These are phyloP conservation scores for Antennarius striatus DNA, from an alignment of 2,113 vertebrate genomes.

Conservation along the genomic window DNA sequence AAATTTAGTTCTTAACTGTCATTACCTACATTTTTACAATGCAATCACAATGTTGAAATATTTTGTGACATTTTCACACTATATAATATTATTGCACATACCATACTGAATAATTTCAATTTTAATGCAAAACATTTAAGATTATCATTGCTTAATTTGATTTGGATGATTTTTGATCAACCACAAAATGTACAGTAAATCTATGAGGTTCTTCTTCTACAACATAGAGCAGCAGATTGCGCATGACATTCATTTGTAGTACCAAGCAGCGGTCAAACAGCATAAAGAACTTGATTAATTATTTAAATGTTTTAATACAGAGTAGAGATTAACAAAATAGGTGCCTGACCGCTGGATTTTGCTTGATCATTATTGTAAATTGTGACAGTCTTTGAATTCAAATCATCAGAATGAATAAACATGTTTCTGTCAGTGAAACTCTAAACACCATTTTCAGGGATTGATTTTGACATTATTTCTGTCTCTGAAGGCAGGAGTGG, in stretches of 20 bases:
- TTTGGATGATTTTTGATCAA: no score
- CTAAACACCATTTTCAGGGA: not conserved
- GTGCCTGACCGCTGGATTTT: not conserved
- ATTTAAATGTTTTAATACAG: conserved; percentile 3
- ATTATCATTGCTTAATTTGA: no score
- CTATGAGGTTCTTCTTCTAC: no score
- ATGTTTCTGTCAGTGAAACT: not conserved
- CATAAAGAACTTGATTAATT: conserved; percentile 20
- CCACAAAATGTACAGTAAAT: no score
- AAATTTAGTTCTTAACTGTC: no score
- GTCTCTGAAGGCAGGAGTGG: not conserved
- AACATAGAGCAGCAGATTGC: no score
- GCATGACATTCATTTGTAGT: not conserved
- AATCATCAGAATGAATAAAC: not conserved
- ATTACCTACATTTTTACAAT: no score
- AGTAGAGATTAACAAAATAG: conserved; percentile 9
- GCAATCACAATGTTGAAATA: no score
- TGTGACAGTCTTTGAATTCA: not conserved
- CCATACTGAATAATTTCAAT: no score
- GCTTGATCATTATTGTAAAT: not conserved
- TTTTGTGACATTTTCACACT: no score
- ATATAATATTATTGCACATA: no score
- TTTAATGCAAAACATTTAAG: no score
- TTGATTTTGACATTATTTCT: not conserved
- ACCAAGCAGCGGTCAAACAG: conserved; percentile 13